phyloP scores from a whole-genome alignment of 2,797 vertebrate species.

The Xiphorhynchus erythropygius region DNA sequence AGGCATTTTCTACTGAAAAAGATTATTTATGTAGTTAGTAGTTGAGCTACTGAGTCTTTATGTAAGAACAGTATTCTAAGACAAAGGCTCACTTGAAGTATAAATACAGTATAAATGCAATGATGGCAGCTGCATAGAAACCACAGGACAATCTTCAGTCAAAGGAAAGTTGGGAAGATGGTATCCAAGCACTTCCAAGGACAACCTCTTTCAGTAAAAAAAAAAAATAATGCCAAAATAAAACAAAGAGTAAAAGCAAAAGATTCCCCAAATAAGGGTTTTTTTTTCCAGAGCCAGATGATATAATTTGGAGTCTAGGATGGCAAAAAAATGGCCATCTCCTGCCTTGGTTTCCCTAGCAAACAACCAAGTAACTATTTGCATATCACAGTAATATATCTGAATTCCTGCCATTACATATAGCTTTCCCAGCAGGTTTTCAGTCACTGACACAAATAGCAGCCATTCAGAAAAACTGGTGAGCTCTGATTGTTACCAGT shows the following conservation, averaged over 20 bases:
- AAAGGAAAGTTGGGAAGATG: background rate
- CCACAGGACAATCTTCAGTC: background rate
- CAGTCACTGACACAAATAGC: background rate
- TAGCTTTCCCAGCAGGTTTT: background rate
- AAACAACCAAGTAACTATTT: background rate
- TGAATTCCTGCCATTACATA: background rate
- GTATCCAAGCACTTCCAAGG: background rate
- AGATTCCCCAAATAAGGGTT: background rate
- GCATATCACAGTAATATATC: background rate
- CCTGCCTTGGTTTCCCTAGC: background rate
- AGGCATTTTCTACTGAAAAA: background rate
- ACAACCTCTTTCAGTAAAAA: background rate
- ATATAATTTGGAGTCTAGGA: background rate
- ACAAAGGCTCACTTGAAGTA: background rate
- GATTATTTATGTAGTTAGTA: background rate
- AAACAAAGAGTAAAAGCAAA: background rate
- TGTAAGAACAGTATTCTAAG: background rate
- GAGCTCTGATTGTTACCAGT: background rate
- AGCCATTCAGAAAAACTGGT: background rate
- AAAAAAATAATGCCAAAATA: background rate
- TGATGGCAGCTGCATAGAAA: background rate
- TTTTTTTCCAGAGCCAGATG: background rate
- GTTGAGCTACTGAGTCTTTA: background rate
- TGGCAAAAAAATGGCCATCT: background rate
- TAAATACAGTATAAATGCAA: background rate